Evolutionary conservation across 2,113 vertebrate genomes (phyloP).

Genomic region (Entomyzon cyanotis): DNA sequence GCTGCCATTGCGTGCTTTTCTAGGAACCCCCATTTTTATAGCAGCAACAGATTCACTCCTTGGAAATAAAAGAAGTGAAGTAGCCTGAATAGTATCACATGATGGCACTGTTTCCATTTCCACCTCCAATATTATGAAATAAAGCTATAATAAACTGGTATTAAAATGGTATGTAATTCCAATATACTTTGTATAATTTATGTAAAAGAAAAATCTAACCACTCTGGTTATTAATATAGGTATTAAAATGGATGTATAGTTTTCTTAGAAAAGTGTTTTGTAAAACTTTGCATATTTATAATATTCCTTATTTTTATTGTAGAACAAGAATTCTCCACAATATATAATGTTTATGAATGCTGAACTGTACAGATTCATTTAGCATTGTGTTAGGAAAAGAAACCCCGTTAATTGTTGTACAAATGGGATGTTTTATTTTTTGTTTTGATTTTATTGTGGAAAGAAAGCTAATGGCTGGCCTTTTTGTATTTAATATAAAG

Average conservation of each 20-base stretch:
- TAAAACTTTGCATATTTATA: conserved; percentile 68
- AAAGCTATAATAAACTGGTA: conserved; percentile 78
- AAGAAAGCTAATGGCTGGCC: conserved; percentile 50
- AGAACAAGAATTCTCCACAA: conserved; percentile 29
- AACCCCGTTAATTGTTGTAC: conserved; percentile 28
- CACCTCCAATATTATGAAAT: conserved; percentile 82
- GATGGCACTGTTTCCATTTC: conserved; percentile 99
- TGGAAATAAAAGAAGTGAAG: conserved; percentile 81
- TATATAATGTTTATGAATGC: conserved; percentile 36
- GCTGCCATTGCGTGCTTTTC: not conserved
- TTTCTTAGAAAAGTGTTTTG: conserved; percentile 65
- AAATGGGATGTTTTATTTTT: conserved; percentile 46
- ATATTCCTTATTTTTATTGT: conserved; percentile 51
- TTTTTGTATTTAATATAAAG: conserved; percentile 66
- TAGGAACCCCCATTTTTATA: conserved; percentile 56
- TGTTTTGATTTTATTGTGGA: conserved; percentile 54
- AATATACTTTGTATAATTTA: conserved; percentile 73
- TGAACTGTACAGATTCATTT: conserved; percentile 34
- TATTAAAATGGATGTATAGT: conserved; percentile 60
- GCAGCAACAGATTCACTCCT: conserved; percentile 56
- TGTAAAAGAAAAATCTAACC: conserved; percentile 72
- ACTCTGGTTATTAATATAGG: conserved; percentile 56
- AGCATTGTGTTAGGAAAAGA: conserved; percentile 8
- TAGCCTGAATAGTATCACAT: conserved; percentile 96
- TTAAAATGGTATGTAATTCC: conserved; percentile 71